phyloP scores from a whole-genome alignment of 2,797 vertebrate species.

The Chrosomus eos region DNA sequence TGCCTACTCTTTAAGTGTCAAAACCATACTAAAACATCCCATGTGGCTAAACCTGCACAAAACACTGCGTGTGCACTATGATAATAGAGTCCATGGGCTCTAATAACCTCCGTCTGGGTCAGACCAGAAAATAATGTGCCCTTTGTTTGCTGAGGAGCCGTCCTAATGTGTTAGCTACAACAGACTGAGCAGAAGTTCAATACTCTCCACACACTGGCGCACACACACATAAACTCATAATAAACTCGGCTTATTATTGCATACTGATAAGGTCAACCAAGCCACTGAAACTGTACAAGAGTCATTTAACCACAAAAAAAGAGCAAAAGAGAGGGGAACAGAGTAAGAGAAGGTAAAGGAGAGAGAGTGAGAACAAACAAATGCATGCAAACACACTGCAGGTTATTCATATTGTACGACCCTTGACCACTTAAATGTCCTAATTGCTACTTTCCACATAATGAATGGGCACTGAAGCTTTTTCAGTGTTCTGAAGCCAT shows the following conservation, averaged over 20 bases:
- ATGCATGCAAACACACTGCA: neutral
- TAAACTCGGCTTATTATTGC: slow-evolving; percentile 36
- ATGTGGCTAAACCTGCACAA: neutral
- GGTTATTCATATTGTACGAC: neutral
- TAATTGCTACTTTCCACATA: neutral
- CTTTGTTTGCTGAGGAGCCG: slow-evolving; percentile 37
- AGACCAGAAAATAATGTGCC: slow-evolving; percentile 32
- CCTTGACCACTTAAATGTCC: neutral
- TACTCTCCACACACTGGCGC: slow-evolving; percentile 26
- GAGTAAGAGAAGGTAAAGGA: neutral
- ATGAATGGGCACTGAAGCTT: neutral
- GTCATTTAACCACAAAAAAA: slow-evolving; percentile 36
- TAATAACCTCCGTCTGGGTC: slow-evolving; percentile 39
- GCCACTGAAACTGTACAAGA: slow-evolving; percentile 42
- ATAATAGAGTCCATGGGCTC: slow-evolving; percentile 24
- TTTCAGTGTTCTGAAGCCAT: neutral
- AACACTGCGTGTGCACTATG: neutral
- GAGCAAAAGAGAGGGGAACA: neutral
- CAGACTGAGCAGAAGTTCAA: slow-evolving; percentile 37
- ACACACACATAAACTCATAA: slow-evolving; percentile 34
- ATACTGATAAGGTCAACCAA: slow-evolving; percentile 52
- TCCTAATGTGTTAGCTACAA: slow-evolving; percentile 39
- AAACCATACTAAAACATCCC: slow-evolving; percentile 1
- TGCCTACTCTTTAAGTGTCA: neutral
- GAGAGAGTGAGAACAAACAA: neutral